A percentile compares a stretch with the other conserved stretches of the same genome.
Evolutionary conservation across 35 echinoderm and acorn worm species (phyloP).

Genomic region (Apostichopus japonicus): DNA sequence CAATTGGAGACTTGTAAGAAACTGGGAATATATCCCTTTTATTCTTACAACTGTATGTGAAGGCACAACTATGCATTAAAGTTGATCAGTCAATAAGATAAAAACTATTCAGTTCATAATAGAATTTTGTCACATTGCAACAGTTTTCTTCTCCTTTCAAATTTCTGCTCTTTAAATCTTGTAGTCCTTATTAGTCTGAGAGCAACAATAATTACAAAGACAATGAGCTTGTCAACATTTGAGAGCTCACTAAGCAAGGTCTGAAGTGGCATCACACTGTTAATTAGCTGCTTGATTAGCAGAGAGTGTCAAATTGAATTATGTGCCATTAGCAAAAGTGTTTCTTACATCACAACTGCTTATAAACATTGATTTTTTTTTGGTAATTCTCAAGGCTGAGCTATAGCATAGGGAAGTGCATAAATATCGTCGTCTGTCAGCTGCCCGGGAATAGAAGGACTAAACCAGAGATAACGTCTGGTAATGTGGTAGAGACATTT

Average conservation of each 20-base stretch:
- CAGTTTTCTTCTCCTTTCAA: too few relatives aligned
- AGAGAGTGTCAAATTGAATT: conserved; percentile 7
- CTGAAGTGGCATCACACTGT: not conserved
- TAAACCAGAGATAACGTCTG: not conserved
- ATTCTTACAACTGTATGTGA: too few relatives aligned
- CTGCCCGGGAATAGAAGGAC: not conserved
- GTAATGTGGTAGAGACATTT: not conserved
- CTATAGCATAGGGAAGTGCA: not conserved
- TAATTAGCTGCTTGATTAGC: not conserved
- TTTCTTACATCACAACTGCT: conserved; percentile 13
- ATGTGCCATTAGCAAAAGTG: conserved; percentile 15
- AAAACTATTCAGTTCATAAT: too few relatives aligned
- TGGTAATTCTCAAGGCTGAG: not conserved
- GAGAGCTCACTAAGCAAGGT: not conserved
- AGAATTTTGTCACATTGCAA: too few relatives aligned
- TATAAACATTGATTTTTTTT: conserved; percentile 1
- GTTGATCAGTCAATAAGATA: too few relatives aligned
- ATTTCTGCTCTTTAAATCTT: too few relatives aligned
- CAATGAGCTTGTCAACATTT: not conserved
- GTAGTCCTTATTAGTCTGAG: too few relatives aligned
- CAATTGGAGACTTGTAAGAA: too few relatives aligned
- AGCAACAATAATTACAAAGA: too few relatives aligned
- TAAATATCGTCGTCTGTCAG: not conserved
- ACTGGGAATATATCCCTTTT: too few relatives aligned
- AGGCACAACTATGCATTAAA: too few relatives aligned